phyloP scores from a whole-genome alignment of 2,113 vertebrate species.

The Mungos mungo region DNA sequence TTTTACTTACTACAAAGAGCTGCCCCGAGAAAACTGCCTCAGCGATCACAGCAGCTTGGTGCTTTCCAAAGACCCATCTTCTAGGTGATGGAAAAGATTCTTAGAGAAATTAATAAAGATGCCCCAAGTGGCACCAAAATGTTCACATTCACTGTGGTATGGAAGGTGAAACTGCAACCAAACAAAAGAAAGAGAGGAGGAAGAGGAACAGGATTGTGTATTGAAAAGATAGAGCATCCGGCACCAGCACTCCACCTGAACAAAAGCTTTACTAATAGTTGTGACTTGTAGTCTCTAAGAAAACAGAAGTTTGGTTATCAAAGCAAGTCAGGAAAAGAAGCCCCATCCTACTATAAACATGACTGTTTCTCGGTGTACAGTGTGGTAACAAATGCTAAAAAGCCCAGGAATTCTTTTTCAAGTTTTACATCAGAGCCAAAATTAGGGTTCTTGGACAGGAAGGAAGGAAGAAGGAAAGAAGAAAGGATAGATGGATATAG shows the following conservation, averaged over 20 bases:
- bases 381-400: background rate
- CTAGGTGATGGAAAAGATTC: background rate
- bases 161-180: constrained; percentile 27
- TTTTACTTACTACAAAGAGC: background rate
- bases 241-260: background rate
- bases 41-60: background rate
- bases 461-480: background rate
- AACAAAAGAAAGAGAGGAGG: constrained; percentile 22
- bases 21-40: constrained; percentile 9
- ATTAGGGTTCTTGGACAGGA: background rate
- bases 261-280: background rate
- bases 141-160: background rate
- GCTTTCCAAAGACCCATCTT: background rate
- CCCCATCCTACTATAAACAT: background rate
- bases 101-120: constrained; percentile 47
- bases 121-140: background rate
- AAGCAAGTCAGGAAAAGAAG: background rate
- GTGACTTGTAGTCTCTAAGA: constrained; percentile 13
- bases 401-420: background rate
- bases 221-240: constrained; percentile 41
- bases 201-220: background rate
- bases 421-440: constrained; percentile 14
- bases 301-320: constrained; percentile 16
- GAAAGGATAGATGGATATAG: background rate
- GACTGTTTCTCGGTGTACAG: background rate